These are phyloP conservation scores for Exocentrus adspersus DNA, from an alignment of 2,888 invertebrate genomes.

Conservation along the genomic window DNA sequence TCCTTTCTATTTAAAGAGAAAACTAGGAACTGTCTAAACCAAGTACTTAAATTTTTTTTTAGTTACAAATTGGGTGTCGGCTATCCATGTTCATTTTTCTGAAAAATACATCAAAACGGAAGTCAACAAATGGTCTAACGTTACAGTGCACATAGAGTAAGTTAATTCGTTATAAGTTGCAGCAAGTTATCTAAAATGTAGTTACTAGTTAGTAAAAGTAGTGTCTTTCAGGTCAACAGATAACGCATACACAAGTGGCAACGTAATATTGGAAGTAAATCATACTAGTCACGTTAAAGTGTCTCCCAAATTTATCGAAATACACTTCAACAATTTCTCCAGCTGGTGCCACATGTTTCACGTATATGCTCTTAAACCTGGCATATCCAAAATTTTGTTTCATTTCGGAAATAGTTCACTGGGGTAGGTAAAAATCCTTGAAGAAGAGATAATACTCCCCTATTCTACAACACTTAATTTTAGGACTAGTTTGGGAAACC, in stretches of 20 bases:
- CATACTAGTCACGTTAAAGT: slow-evolving; percentile 1
- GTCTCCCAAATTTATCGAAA: slow-evolving; percentile 18
- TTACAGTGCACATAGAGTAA: slow-evolving; percentile 25
- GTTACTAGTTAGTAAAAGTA: too few species aligned
- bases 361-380: slow-evolving; percentile 10
- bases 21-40: too few species aligned
- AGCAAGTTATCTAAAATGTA: too few species aligned
- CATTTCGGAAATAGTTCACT: background rate
- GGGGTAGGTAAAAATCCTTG: background rate
- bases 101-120: slow-evolving; percentile 10
- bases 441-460: too few species aligned
- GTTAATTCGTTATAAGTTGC: background rate
- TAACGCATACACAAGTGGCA: background rate
- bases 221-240: slow-evolving; percentile 9
- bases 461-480: too few species aligned
- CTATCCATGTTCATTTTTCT: slow-evolving; percentile 14
- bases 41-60: too few species aligned
- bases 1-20: too few species aligned
- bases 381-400: slow-evolving; percentile 9
- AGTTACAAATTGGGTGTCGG: background rate
- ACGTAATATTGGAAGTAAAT: slow-evolving; percentile 12
- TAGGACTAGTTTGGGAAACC: background rate
- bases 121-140: slow-evolving; percentile 19
- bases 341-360: slow-evolving; percentile 24
- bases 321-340: slow-evolving; percentile 17